Evolutionary conservation across 1,140 invertebrate genomes (phyloP), one percentile per base, ranked within the genome.

Genomic region (Hesperophylax magnus): DNA sequence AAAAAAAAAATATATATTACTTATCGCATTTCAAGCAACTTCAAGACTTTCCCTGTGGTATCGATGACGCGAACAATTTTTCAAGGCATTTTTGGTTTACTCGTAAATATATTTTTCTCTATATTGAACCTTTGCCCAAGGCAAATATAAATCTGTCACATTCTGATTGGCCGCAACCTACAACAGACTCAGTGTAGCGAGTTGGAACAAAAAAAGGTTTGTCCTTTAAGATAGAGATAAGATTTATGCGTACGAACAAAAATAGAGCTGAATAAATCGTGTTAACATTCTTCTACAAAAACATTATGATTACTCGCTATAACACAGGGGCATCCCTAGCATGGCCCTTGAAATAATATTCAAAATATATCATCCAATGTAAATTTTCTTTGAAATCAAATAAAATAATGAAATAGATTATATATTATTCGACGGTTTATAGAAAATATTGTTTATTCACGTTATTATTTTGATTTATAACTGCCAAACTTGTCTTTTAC

Each of bases 131-230:
- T 54, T 74, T 31, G 63, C 61, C 77, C 63, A 17, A 34, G 69
- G 14, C 56, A 75, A 76, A 80, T 71, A 80, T 80, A 80, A 80
- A 80, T 80, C 79, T 80, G 79, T 80, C 79, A 75, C 63, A 75
- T 80, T 58, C 79, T 61, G 56, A 58, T 58, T 20, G 56, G n/a
- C 56, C n/a, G n/a, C 56, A 58, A 47, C 34, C 34, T 39, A 5
- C 39, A 47, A 47, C 56, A 58, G 56, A 22, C 56, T 22, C 22
- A 7, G 56, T 22, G 56, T 58, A 58, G n/a, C 56, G 56, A 58
- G 11, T 20, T 58, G 39, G 39, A 47, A 14, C 9, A 47, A 58
- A 47, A 58, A 58, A 58, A 20, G 22, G 22, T 18, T 22, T 58
- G 56, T 58, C 56, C 56, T 58, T 58, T 58, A 58, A 58, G 56